These are phyloP conservation scores for Acipenser oxyrinchus DNA, from an alignment of 2,797 vertebrate species.

Conservation along the genomic window DNA sequence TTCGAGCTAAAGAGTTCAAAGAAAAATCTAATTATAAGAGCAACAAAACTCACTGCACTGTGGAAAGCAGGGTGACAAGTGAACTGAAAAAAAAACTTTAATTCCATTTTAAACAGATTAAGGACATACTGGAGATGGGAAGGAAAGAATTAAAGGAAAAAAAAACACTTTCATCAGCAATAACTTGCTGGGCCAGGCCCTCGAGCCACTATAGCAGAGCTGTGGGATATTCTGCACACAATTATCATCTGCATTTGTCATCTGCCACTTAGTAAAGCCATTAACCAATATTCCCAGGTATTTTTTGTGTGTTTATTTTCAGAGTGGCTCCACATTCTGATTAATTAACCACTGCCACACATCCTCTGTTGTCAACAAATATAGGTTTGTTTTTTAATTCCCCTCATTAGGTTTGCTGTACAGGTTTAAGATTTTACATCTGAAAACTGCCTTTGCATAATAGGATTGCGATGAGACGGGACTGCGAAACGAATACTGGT, in stretches of 20 bases:
- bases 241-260: slow-evolving; percentile 7
- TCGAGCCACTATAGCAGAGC: no score
- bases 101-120: slow-evolving; percentile 1
- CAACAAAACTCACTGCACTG: neutral
- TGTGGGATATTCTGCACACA: neutral
- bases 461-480: no score
- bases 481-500: no score
- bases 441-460: no score
- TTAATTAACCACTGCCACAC: no score
- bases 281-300: no score
- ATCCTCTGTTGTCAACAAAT: no score
- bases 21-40: slow-evolving; percentile 4
- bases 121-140: neutral
- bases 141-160: neutral
- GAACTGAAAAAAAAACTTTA: neutral
- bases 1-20: neutral
- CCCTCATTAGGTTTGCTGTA: no score
- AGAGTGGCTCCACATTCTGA: no score
- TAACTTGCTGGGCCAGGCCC: slow-evolving; percentile 1
- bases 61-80: neutral
- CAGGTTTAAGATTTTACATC: no score
- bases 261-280: neutral
- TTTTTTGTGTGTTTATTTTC: no score
- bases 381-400: no score
- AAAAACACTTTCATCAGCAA: slow-evolving; percentile 9